phyloP scores from a whole-genome alignment of 2,113 vertebrate genomes.

The Lophochroa leadbeateri region DNA sequence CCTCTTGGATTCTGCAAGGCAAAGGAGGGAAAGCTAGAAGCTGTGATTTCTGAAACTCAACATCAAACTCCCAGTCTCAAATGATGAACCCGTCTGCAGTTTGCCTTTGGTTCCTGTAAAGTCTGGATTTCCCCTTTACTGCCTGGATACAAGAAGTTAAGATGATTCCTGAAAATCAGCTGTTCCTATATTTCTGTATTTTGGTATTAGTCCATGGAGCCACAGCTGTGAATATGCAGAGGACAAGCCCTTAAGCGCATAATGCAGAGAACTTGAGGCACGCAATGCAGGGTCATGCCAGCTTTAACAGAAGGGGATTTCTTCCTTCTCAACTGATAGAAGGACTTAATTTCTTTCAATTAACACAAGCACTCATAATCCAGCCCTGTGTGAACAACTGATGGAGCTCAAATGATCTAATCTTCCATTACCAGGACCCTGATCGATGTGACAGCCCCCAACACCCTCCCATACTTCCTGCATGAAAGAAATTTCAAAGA shows the following conservation, averaged over 20 bases:
- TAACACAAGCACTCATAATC: neutral
- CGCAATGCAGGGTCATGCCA: neutral
- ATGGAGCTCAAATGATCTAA: neutral
- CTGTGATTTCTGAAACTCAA: neutral
- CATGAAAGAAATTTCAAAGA: neutral
- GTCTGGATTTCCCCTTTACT: neutral
- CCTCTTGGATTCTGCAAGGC: neutral
- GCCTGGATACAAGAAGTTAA: neutral
- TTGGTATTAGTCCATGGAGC: accelerated
- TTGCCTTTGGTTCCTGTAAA: neutral
- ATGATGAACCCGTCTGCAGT: neutral
- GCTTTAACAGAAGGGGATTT: neutral
- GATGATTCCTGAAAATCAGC: neutral
- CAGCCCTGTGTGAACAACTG: neutral
- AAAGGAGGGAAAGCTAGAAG: neutral
- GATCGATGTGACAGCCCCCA: accelerated
- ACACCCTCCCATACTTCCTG: neutral
- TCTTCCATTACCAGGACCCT: neutral
- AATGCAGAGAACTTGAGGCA: neutral
- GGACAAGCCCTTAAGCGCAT: neutral
- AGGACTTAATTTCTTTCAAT: neutral
- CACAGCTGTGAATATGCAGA: neutral
- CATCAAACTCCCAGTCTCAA: neutral
- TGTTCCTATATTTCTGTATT: neutral
- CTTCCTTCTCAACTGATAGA: neutral